Evolutionary conservation across 2,113 vertebrate genomes (phyloP), one percentile per base, ranked within the genome.

Genomic region (Kobus ellipsiprymnus): DNA sequence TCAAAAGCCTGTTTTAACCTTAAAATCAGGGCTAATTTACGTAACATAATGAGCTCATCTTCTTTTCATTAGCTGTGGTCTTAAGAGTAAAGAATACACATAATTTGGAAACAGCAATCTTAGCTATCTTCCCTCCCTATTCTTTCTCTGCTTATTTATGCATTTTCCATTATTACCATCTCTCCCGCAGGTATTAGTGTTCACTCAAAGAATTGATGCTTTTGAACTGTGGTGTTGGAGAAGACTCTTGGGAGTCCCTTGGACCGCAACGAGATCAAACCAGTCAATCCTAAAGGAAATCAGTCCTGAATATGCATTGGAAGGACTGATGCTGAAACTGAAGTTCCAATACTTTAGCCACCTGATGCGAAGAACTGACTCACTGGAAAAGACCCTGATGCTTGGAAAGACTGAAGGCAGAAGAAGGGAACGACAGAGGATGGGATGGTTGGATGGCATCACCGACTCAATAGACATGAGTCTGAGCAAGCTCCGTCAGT

Each of bases 261-360:
- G 19, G 67, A 40, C 19, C 0, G 0, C n/a, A 40, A 21, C 0
- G 33, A 71, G 71, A 74, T 25, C 11, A 25, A 77, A 77, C 36
- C 71, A 23, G n/a, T 71, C n/a, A 11, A 71, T 23, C 19, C 67
- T 36, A 71, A 71, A 71, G 67, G 67, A 71, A 71, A 71, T 40
- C n/a, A 71, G 19, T 71, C 19, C 67, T 71, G n/a, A 36, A 36
- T 71, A 36, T 40, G 40, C 67, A 71, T 12, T 71, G n/a, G n/a
- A 71, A 40, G 67, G n/a, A 71, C n/a, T 40, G n/a, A 71, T 23
- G 67, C 9, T 71, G n/a, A 71, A 71, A 9, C 19, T 71, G 10
- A 71, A 71, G 1, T 5, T 71, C 67, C 8, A 40, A 23, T 71
- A 40, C 67, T 71, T 21, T 23, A 1, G n/a, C n/a, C n/a, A 71